These are phyloP conservation scores for Cepphus grylle DNA, from an alignment of 2,113 vertebrate species.

Conservation along the genomic window DNA sequence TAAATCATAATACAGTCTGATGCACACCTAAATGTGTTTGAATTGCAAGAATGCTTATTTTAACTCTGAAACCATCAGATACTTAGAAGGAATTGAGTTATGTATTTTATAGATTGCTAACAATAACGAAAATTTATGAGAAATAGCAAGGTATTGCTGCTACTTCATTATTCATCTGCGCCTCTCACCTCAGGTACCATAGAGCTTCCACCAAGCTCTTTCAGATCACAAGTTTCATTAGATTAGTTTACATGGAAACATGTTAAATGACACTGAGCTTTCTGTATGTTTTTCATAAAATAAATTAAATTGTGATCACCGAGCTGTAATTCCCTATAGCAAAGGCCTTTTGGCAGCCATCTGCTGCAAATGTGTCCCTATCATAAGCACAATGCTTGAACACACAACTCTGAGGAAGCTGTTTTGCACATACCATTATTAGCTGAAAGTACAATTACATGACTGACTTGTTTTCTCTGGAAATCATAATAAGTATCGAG, in stretches of 20 bases:
- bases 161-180: neutral
- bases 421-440: neutral
- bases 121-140: neutral
- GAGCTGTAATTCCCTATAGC: neutral
- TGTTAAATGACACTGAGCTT: neutral
- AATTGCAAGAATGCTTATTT: neutral
- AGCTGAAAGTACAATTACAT: constrained; percentile 8
- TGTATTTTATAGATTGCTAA: neutral
- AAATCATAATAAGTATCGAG: neutral
- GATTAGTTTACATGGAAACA: neutral
- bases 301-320: neutral
- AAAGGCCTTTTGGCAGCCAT: neutral
- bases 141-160: neutral
- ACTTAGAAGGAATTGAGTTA: neutral
- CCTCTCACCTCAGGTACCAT: neutral
- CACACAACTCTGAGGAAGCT: neutral
- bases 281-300: neutral
- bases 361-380: neutral
- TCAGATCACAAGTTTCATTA: neutral
- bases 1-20: neutral
- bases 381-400: neutral
- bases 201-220: neutral
- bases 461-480: constrained; percentile 34
- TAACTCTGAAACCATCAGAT: neutral
- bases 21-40: neutral